Evolutionary conservation across 2,113 vertebrate genomes (phyloP).

Genomic region (Dipodomys merriami): DNA sequence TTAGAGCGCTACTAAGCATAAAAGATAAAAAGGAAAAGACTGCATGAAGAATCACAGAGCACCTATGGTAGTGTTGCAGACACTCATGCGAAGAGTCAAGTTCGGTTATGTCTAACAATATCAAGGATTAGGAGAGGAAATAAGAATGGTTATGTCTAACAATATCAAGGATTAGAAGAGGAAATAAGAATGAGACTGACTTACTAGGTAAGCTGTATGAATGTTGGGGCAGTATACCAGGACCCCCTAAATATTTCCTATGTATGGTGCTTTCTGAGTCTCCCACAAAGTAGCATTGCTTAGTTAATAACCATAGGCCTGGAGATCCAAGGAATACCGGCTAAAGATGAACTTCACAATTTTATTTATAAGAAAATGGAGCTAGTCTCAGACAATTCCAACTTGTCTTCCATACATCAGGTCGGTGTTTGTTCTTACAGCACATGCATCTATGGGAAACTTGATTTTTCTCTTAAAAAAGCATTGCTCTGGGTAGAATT

Average conservation of each 20-base stretch:
- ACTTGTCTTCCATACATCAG: not conserved
- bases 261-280: not conserved
- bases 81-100: not conserved
- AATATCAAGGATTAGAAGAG: too few species aligned
- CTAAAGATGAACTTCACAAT: not conserved
- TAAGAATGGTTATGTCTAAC: too few species aligned
- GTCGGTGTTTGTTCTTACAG: not conserved
- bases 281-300: not conserved
- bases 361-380: not conserved
- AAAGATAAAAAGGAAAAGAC: not conserved
- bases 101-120: not conserved
- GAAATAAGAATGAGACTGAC: not conserved
- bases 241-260: not conserved
- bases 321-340: not conserved
- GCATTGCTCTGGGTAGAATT: not conserved
- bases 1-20: not conserved
- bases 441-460: not conserved
- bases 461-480: slow-evolving; percentile 4
- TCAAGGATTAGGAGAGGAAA: not conserved
- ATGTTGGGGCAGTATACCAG: not conserved
- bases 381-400: not conserved
- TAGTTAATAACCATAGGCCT: not conserved
- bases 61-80: not conserved
- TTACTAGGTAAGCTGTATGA: not conserved
- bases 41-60: not conserved